These are phyloP conservation scores for Ceyx erithaca DNA, from an alignment of 2,797 vertebrate species.

Conservation along the genomic window DNA sequence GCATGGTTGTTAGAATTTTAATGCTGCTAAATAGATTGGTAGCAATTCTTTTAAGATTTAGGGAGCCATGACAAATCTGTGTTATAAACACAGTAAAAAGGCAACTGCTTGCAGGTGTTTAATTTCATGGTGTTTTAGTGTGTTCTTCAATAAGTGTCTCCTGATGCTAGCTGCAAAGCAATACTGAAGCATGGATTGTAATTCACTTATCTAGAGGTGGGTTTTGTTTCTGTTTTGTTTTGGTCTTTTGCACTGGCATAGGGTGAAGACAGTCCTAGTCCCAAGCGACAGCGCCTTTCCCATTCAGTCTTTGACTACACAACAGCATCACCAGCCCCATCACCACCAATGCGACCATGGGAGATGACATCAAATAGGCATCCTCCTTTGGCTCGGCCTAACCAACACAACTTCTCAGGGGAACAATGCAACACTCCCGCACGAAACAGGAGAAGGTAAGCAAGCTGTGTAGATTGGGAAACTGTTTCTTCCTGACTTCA, in stretches of 20 bases:
- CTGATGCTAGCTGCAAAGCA: neutral
- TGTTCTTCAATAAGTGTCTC: neutral
- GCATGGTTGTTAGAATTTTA: neutral
- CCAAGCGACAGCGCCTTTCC: conserved; percentile 95
- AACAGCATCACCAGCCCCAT: conserved; percentile 88
- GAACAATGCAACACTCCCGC: conserved; percentile 94
- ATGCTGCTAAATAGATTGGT: neutral
- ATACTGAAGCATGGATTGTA: neutral
- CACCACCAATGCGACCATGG: conserved; percentile 97
- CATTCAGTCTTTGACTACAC: conserved; percentile 92
- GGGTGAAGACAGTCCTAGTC: conserved; percentile 96
- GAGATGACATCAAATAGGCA: conserved; percentile 93
- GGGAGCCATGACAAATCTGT: neutral
- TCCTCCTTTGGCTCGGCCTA: conserved; percentile 85
- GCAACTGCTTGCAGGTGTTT: neutral
- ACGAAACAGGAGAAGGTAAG: conserved; percentile 92
- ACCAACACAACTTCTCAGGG: conserved; percentile 89
- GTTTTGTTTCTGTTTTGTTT: neutral
- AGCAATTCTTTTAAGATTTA: neutral
- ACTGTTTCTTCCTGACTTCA: neutral
- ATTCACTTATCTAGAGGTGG: conserved; percentile 18
- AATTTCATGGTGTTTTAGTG: neutral
- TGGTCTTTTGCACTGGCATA: conserved; percentile 57
- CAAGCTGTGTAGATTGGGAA: neutral
- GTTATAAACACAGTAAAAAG: neutral